Evolutionary conservation across 2,113 vertebrate species (phyloP).

Genomic region (Columbina picui): DNA sequence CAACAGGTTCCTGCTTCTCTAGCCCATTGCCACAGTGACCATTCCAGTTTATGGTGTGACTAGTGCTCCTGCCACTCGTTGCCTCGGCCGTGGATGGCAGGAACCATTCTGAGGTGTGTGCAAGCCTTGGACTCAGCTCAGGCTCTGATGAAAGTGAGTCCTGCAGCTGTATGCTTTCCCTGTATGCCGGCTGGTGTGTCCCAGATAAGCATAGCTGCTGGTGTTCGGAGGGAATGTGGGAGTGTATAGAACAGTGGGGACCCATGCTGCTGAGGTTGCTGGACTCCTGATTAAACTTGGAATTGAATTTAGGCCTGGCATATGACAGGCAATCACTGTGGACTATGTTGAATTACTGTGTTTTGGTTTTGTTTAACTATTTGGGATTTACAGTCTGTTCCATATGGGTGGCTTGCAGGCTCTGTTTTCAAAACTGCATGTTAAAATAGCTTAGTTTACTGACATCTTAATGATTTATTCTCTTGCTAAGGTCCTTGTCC

Average conservation of each 20-base stretch:
- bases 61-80: neutral
- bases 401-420: neutral
- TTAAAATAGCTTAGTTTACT: neutral
- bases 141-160: neutral
- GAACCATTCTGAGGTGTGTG: neutral
- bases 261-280: neutral
- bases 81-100: neutral
- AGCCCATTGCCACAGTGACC: neutral
- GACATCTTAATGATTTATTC: neutral
- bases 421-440: neutral
- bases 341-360: neutral
- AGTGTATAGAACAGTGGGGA: neutral
- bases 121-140: neutral
- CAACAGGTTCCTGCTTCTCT: neutral
- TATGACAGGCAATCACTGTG: neutral
- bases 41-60: fast-evolving
- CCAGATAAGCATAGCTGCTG: neutral
- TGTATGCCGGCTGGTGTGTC: neutral
- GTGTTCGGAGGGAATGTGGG: neutral
- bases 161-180: neutral
- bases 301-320: neutral
- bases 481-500: neutral
- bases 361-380: neutral
- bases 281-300: neutral
- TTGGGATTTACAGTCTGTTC: neutral